Conservation (phyloP, 2,888 invertebrate species). For the Diaphora mendica region DNA sequence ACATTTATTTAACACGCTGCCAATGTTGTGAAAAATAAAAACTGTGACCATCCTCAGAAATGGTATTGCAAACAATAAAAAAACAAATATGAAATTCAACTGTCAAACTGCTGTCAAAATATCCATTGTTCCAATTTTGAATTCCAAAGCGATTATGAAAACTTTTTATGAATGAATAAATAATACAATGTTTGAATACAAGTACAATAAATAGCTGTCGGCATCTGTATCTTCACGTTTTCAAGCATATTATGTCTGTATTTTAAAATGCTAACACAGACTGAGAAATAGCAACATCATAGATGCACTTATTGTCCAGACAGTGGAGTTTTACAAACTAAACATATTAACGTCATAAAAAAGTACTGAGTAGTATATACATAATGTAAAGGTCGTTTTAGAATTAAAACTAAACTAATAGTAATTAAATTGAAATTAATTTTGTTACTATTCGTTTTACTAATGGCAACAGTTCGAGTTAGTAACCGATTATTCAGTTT, state of each 20-base stretch:
- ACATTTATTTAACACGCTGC: conserved; percentile 22
- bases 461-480: neutral
- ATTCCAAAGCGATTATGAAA: neutral
- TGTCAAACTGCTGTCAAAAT: neutral
- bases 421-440: neutral
- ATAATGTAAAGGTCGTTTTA: no score
- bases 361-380: no score
- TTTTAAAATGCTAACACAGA: neutral
- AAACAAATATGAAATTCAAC: neutral
- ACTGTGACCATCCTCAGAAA: neutral
- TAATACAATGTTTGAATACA: conserved; percentile 1
- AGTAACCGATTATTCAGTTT: neutral
- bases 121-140: neutral
- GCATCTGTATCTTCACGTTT: neutral
- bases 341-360: no score
- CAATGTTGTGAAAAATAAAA: neutral
- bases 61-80: conserved; percentile 10
- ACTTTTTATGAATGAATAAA: neutral
- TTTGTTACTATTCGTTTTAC: neutral
- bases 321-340: neutral
- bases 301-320: neutral
- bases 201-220: neutral
- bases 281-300: neutral
- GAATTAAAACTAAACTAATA: neutral
- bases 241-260: neutral